These are phyloP conservation scores for Petromus typicus DNA, from an alignment of 2,113 vertebrate species.

Conservation along the genomic window DNA sequence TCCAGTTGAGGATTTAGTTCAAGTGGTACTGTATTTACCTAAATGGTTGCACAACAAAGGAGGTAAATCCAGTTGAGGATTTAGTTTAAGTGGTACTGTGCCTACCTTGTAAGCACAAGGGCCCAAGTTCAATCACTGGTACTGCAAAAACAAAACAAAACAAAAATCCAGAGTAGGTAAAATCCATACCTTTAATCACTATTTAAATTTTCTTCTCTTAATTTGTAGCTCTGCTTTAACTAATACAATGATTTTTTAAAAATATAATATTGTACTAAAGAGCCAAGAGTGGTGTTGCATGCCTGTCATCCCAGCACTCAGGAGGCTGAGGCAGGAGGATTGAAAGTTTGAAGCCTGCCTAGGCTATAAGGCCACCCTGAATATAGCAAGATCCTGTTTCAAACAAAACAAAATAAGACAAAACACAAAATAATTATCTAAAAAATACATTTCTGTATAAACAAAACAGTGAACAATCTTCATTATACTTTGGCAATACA, in stretches of 20 bases:
- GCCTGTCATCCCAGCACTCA: not conserved
- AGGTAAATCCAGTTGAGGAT: too few relatives aligned
- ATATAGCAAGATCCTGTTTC: not conserved
- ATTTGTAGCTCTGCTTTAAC: not conserved
- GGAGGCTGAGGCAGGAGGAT: not conserved
- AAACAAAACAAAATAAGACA: not conserved
- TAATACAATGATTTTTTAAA: constrained; percentile 7
- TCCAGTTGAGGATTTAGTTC: too few relatives aligned
- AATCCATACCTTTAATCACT: not conserved
- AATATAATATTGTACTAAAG: not conserved
- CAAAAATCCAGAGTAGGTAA: too few relatives aligned
- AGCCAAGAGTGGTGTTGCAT: not conserved
- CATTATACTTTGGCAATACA: not conserved
- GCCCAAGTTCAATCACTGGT: too few relatives aligned
- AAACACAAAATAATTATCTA: not conserved
- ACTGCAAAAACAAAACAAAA: too few relatives aligned
- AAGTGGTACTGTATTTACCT: too few relatives aligned
- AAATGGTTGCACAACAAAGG: too few relatives aligned
- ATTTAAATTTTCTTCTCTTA: not conserved
- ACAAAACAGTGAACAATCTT: not conserved
- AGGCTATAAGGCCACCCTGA: not conserved
- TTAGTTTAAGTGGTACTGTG: too few relatives aligned
- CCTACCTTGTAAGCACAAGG: too few relatives aligned
- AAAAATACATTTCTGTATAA: constrained; percentile 35
- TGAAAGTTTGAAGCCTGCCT: not conserved